Conservation (phyloP, 2,797 vertebrate species). For the Lindbergichthys nudifrons region DNA sequence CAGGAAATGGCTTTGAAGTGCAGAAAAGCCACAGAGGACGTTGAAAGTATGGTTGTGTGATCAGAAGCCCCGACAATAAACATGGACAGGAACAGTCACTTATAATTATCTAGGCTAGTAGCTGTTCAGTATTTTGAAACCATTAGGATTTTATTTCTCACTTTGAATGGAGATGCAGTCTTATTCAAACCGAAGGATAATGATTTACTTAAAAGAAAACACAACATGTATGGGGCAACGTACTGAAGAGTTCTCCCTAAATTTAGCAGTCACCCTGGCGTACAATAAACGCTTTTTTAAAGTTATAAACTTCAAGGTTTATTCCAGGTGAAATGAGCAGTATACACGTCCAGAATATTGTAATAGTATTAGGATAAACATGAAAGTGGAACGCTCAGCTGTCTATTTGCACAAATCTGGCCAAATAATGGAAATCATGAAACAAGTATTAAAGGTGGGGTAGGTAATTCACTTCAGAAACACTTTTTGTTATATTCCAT, state of each 20-base stretch:
- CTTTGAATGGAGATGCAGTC: background rate
- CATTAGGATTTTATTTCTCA: background rate
- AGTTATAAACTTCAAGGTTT: background rate
- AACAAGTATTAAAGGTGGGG: too few species aligned
- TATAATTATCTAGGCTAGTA: background rate
- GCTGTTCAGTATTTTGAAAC: background rate
- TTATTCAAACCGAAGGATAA: background rate
- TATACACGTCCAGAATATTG: background rate
- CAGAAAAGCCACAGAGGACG: conserved; percentile 23
- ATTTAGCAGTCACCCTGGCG: background rate
- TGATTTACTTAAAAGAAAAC: background rate
- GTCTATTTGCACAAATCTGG: too few species aligned
- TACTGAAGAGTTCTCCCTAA: background rate
- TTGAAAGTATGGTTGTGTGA: background rate
- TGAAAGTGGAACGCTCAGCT: too few species aligned
- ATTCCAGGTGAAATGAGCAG: background rate
- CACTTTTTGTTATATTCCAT: too few species aligned
- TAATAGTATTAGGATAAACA: background rate
- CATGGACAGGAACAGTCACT: background rate
- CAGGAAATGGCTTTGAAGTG: conserved; percentile 42
- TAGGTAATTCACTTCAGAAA: too few species aligned
- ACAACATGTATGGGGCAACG: background rate
- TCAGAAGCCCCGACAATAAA: background rate
- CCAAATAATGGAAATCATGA: too few species aligned
- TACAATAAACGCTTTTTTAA: background rate